Conservation (phyloP, 1,140 invertebrate genomes). For the Psilanteris sp. region DNA sequence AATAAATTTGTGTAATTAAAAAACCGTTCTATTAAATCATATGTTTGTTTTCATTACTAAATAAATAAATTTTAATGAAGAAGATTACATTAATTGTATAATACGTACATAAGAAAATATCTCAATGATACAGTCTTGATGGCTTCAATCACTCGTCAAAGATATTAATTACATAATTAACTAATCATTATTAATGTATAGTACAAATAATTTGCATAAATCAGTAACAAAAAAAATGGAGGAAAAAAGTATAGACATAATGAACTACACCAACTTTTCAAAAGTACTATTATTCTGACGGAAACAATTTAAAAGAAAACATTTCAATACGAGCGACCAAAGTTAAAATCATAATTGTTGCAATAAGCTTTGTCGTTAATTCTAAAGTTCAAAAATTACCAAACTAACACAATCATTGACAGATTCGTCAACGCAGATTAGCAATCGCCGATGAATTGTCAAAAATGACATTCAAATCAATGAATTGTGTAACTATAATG, state of each 20-base stretch:
- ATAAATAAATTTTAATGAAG: no score
- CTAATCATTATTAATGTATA: conserved; percentile 17
- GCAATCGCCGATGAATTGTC: conserved; percentile 6
- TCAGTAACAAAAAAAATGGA: conserved; percentile 8
- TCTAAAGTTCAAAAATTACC: neutral
- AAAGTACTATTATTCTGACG: neutral
- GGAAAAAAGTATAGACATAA: no score
- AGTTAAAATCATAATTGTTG: no score
- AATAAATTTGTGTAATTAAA: no score
- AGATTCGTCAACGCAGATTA: conserved; percentile 1
- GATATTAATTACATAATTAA: conserved; percentile 22
- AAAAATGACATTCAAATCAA: conserved; percentile 7
- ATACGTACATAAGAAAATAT: neutral
- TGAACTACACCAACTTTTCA: no score
- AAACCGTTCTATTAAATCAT: no score
- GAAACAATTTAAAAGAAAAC: no score
- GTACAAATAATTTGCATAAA: conserved; percentile 26
- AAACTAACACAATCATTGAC: neutral
- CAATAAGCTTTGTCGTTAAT: neutral
- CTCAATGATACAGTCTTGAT: no score
- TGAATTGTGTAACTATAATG: conserved; percentile 8
- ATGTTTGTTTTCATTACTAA: no score
- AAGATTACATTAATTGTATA: neutral
- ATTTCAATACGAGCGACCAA: no score
- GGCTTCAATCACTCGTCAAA: conserved; percentile 19